These are phyloP conservation scores for Gymnothorax reevesii DNA, from an alignment of 2,797 vertebrate genomes.

Conservation along the genomic window DNA sequence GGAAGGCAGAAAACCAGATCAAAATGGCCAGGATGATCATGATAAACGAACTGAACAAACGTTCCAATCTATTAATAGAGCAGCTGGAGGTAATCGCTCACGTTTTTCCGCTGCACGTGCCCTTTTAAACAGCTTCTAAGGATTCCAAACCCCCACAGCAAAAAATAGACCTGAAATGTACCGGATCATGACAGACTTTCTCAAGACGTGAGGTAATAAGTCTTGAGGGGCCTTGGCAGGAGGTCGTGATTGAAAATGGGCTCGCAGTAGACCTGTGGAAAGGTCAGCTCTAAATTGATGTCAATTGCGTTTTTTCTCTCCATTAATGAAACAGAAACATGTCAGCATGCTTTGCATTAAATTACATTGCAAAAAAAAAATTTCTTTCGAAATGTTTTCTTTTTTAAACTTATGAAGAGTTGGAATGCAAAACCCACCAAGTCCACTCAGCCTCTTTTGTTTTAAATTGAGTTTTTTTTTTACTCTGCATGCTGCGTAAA, in stretches of 20 bases:
- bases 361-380: not conserved
- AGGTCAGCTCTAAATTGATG: constrained; percentile 1
- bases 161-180: not conserved
- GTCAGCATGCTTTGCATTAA: not conserved
- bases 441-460: not conserved
- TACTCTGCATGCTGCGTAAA: too few species aligned
- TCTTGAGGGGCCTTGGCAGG: not conserved
- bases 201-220: not conserved
- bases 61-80: constrained; percentile 93
- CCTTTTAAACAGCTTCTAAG: not conserved
- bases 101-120: constrained; percentile 16
- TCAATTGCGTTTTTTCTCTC: constrained; percentile 1
- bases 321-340: not conserved
- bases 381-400: not conserved
- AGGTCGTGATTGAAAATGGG: not conserved
- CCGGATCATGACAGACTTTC: not conserved
- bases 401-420: too few species aligned
- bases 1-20: constrained; percentile 97
- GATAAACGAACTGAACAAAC: constrained; percentile 96
- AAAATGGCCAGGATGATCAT: constrained; percentile 99
- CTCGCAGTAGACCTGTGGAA: not conserved
- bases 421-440: too few species aligned
- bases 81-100: constrained; percentile 90
- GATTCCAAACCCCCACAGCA: not conserved
- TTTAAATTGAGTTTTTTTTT: not conserved